Evolutionary conservation across 2,797 vertebrate species (phyloP), one percentile per base, ranked within the genome.

Genomic region (Scolopax bukidnonensis): DNA sequence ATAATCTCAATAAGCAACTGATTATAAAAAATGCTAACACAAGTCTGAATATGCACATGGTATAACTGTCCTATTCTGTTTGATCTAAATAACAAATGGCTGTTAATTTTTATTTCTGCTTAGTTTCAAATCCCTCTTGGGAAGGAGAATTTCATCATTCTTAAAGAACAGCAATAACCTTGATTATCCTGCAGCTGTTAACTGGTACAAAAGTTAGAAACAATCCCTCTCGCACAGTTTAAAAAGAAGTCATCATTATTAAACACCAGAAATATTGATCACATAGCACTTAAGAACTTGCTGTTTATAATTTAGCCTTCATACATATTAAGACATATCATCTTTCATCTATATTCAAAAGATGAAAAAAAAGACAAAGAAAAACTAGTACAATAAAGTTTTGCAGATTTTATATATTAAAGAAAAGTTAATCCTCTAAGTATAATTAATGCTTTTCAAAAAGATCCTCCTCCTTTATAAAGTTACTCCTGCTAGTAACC

Each of bases 331-430:
- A 93, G 23, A 77, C 24, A 77, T 32, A 33, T 7, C 24, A 86
- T 12, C 40, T 32, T 38, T 8, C 27, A 86, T 12, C 40, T 38
- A n/a, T 40, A 83, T 71, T 69, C 32, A 76, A 84, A 85, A 95
- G 36, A 56, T 27, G 43, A 36, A 27, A 94, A 61, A 61, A 36
- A n/a, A 25, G 23, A 64, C 25, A 48, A 2, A 25, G 38, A 50
- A 89, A 95, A 90, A 90, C 47, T 88, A 64, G 30, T 36, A 94
- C 57, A 40, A 87, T 84, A 33, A 89, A 47, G 38, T 85, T 93
- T 38, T 79, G 33, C 33, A 82, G 71, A 48, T 60, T 89, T 82
- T 70, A 7, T 45, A 51, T 43, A 48, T 12, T 69, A 54, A 59
- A 50, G 24, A 70, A 78, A 71, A 16, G 15, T 21, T 85, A 32